Conservation (phyloP, 1,140 invertebrate species). For the Acyrthosiphon pisum region DNA sequence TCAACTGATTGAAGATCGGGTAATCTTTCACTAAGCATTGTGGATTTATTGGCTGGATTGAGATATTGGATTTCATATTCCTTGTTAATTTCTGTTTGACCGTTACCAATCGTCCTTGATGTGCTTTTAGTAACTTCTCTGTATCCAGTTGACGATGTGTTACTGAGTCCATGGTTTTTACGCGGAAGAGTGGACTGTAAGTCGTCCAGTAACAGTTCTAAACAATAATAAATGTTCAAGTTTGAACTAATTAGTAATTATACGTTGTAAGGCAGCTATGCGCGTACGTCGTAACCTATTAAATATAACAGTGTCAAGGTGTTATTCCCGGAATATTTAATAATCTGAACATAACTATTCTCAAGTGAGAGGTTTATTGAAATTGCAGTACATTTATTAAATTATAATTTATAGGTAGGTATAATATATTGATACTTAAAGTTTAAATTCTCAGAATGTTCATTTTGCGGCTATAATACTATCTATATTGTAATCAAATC, state of each 20-base stretch:
- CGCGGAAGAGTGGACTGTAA: conserved; percentile 67
- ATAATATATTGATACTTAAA: not conserved
- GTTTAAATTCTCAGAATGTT: not conserved
- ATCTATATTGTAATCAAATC: too few species aligned
- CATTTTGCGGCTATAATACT: not conserved
- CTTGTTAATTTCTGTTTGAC: conserved; percentile 58
- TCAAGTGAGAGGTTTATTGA: not conserved
- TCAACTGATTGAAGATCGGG: conserved; percentile 54
- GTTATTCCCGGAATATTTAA: not conserved
- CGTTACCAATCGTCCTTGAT: conserved; percentile 58
- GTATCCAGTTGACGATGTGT: conserved; percentile 59
- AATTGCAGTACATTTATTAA: not conserved
- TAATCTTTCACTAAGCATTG: conserved; percentile 62
- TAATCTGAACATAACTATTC: not conserved
- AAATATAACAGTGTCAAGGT: conserved; percentile 9
- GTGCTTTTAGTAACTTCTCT: conserved; percentile 60
- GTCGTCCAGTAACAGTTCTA: conserved; percentile 68
- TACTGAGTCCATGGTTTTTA: conserved; percentile 61
- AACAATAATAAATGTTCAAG: conserved; percentile 57
- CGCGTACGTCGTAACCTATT: not conserved
- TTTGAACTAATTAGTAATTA: not conserved
- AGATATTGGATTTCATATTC: conserved; percentile 66
- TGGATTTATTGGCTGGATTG: conserved; percentile 65
- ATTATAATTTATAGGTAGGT: not conserved
- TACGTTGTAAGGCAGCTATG: not conserved